Base-by-base conservation (phyloP, 2,113 vertebrate species). In the Myotis brandtii region DNA sequence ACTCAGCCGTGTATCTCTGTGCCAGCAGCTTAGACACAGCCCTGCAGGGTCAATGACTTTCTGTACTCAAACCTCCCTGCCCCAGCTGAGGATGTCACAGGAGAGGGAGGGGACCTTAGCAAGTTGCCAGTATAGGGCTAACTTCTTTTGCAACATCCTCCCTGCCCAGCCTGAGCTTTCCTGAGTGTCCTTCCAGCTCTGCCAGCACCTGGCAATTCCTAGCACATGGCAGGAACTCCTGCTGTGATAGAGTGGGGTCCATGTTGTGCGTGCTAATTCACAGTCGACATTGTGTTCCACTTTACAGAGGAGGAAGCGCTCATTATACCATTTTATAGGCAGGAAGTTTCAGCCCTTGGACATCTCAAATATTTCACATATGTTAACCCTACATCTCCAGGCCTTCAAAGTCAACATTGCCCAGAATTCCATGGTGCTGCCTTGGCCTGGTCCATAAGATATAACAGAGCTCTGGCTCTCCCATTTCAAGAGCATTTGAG, bases 1-100 rank as follows among this genome's bases (percentile, higher is more conserved):
- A 95, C 40, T 76, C 76, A 0, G 86, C 88, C 11, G 0, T 11
- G 13, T 88, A 50, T 14, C 52, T 97, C 43, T 96, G 91, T 34
- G 93, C 76, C 46, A 50, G 48, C 79, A 96, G 73, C 34, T 32
- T 14, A 37, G 66, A 20, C 87, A 89, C 64, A 66, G 64, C 64
- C 64, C 64, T 66, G 64, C 30, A 66, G 64, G 14, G 84, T 43
- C 64, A 14, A 20, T 40, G 87, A 1, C n/a, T 80, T 13, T 93
- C 56, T 93, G 54, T 52, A 46, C 76, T 13, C 34, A 79, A 86
- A 93, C 43, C 34, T 54, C 17, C 59, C 59, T 34, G 46, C 9
- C 9, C 43, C 4, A 52, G 20, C 20, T 92, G 89, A 50, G 85
- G 67, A 18, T 37, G 62, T 96, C 32, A 37, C 85, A 3, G 11